These are phyloP conservation scores for Argynnis bischoffii DNA, from an alignment of 2,888 invertebrate genomes.

Conservation along the genomic window DNA sequence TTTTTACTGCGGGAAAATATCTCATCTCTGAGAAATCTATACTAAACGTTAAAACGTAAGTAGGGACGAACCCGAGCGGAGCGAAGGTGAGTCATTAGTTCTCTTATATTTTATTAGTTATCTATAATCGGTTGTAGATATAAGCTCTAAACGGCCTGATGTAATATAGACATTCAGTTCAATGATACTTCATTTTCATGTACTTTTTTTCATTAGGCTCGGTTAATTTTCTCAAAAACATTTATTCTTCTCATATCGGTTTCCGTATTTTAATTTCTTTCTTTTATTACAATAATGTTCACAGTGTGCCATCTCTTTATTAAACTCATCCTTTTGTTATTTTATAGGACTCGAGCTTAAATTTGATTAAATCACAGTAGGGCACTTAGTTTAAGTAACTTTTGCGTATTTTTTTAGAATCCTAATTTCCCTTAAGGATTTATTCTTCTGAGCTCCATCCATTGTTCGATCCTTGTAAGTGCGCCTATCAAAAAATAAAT, in stretches of 20 bases:
- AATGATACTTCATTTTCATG: too few species aligned
- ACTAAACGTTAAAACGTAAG: too few species aligned
- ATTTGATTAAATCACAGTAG: conserved; percentile 36
- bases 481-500: conserved; percentile 38
- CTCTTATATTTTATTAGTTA: too few species aligned
- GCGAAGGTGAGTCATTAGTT: too few species aligned
- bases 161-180: too few species aligned
- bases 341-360: conserved; percentile 15
- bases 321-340: conserved; percentile 25
- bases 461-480: conserved; percentile 36
- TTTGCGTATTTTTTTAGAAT: conserved; percentile 37
- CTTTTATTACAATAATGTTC: conserved; percentile 7
- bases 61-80: too few species aligned
- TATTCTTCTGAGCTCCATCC: conserved; percentile 21
- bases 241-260: background rate
- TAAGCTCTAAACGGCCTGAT: too few species aligned
- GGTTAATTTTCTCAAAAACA: too few species aligned
- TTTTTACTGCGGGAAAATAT: too few species aligned
- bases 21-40: too few species aligned
- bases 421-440: conserved; percentile 40
- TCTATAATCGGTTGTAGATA: too few species aligned
- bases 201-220: too few species aligned
- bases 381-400: conserved; percentile 35
- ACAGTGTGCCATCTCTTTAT: conserved; percentile 17
- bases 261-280: background rate